Evolutionary conservation across 2,113 vertebrate species (phyloP).

Genomic region (Hypanus sabinus): DNA sequence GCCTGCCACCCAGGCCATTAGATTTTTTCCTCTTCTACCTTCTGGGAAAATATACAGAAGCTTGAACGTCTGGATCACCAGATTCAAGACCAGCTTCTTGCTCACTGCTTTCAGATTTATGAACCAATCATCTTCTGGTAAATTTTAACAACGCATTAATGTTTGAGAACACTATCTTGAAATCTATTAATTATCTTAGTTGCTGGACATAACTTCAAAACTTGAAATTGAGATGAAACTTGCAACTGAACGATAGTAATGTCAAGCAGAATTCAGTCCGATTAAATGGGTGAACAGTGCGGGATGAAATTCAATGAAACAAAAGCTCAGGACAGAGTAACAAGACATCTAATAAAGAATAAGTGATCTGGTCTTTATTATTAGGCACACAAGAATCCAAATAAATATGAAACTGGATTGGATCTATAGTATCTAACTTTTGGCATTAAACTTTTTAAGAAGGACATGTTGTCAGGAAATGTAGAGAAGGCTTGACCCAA

Average conservation of each 20-base stretch:
- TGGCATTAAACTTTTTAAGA: background rate
- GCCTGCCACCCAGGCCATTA: too few relatives aligned
- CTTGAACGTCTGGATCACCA: too few relatives aligned
- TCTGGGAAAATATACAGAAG: too few relatives aligned
- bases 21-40: too few relatives aligned
- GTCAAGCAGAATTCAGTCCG: background rate
- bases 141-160: background rate
- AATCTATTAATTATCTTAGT: background rate
- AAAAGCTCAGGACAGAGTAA: too few relatives aligned
- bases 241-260: background rate
- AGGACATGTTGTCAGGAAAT: too few relatives aligned
- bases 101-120: too few relatives aligned
- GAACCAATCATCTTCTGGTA: background rate
- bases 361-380: background rate
- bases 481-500: too few relatives aligned
- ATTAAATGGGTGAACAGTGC: too few relatives aligned
- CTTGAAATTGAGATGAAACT: background rate
- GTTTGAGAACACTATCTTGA: background rate
- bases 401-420: background rate
- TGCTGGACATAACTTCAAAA: background rate
- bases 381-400: background rate
- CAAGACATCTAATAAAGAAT: background rate
- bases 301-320: background rate
- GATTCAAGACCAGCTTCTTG: too few relatives aligned
- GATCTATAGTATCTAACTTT: background rate